These are phyloP conservation scores for Callipepla californica DNA, from an alignment of 2,113 vertebrate genomes.

Conservation along the genomic window DNA sequence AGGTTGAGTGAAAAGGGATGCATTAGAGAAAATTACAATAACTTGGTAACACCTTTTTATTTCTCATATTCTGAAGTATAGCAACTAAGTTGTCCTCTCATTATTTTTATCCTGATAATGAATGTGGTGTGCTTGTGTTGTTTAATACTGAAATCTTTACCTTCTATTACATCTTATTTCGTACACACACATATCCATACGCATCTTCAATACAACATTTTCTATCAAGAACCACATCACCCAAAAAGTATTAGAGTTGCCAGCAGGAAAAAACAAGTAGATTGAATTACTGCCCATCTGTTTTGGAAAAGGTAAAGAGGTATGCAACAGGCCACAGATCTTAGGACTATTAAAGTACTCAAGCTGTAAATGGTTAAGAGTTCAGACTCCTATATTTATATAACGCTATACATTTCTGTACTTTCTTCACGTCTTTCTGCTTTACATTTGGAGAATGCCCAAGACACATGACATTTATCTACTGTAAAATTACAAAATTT, in stretches of 20 bases:
- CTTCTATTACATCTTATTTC: no score
- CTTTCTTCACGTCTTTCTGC: background rate
- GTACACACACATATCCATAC: background rate
- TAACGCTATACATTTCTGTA: background rate
- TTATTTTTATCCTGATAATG: background rate
- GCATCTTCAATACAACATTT: background rate
- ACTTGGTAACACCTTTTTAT: background rate
- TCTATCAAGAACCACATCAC: background rate
- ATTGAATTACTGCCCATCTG: background rate
- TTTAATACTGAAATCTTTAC: background rate
- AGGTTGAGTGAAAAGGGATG: background rate
- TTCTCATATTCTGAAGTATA: background rate
- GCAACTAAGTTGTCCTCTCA: background rate
- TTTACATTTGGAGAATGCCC: background rate
- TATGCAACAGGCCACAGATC: background rate
- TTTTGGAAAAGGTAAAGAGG: background rate
- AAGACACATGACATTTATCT: background rate
- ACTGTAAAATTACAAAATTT: background rate
- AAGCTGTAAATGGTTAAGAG: background rate
- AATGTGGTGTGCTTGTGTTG: background rate
- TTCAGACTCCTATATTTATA: background rate
- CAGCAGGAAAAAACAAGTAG: background rate
- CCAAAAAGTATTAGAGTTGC: background rate
- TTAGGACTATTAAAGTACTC: background rate
- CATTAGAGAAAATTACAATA: background rate